phyloP scores from a whole-genome alignment of 1,140 invertebrate species.

The Sitobion miscanthi region DNA sequence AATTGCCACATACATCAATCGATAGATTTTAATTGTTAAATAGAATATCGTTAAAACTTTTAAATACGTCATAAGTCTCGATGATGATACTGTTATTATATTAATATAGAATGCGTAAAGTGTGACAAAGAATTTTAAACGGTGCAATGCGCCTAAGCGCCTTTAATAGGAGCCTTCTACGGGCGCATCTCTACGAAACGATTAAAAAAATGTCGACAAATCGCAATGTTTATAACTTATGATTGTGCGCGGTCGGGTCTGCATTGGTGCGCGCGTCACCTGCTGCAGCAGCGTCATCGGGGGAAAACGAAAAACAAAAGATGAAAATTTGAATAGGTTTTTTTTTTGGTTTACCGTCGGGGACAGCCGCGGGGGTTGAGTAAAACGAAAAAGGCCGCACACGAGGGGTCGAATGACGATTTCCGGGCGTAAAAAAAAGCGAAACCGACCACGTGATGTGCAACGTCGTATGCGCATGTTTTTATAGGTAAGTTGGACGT shows the following conservation, averaged over 20 bases:
- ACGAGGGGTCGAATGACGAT: background rate
- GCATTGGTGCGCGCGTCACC: background rate
- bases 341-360: too few species aligned
- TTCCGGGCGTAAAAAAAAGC: background rate
- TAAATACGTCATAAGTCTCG: background rate
- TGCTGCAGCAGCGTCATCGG: background rate
- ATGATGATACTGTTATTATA: background rate
- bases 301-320: background rate
- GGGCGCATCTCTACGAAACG: too few species aligned
- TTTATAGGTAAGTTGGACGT: background rate
- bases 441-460: background rate
- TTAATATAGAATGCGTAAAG: background rate
- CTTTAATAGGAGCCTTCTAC: background rate
- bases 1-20: background rate
- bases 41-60: background rate
- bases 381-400: background rate
- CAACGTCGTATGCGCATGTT: too few species aligned
- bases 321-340: background rate
- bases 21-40: background rate
- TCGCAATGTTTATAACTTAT: too few species aligned
- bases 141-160: background rate
- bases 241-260: background rate
- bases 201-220: background rate
- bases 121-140: background rate
- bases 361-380: background rate